Base-by-base conservation (phyloP, 1,140 invertebrate genomes). In the Hetaerina americana region DNA sequence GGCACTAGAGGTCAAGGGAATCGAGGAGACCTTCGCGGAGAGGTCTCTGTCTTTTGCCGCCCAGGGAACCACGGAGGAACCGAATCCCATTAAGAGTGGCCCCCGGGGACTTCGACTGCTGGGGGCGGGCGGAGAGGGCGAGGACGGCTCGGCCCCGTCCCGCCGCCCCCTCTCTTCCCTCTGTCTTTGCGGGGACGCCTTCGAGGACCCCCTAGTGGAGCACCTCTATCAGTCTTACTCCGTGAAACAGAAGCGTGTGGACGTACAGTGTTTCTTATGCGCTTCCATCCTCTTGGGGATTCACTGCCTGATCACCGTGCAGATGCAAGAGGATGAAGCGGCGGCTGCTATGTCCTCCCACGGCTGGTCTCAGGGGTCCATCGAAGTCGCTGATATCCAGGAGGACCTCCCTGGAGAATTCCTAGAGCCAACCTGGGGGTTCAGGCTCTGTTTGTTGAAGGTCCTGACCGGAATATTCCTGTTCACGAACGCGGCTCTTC, bases 171-270 rank as follows among this genome's bases (percentile, higher is more conserved):
- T 57, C 2, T 57, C 40, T 57, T 57, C 22, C 22, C 40, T 57
- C 40, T 57, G 40, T 57, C 10, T 57, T 12, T 57, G 40, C 10
- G 40, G 40, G 3, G 40, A 57, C 5, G 77, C 78, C 1, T 83
- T 83, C 73, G 76, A 76, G 18, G 87, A 89, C 73, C 76, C 82
- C 24, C 84, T 86, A 49, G 83, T 92, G 67, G 91, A 93, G 78
- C 84, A 85, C 75, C 83, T 94, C 0, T 94, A 93, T 79, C 86
- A 87, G 73, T 87, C 87, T 49, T 93, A 92, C 77, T 90, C 88
- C 66, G 82, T 89, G 66, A 87, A 90, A 73, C 90, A 92, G 77
- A 86, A 90, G 72, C 87, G 90, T 68, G 85, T 87, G 27, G 90
- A 90, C n/a, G 80, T 93, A n/a, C 86, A 88, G 75, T 90, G 89